Base-by-base conservation (phyloP, 2,888 invertebrate species). In the Colostygia pectinataria region DNA sequence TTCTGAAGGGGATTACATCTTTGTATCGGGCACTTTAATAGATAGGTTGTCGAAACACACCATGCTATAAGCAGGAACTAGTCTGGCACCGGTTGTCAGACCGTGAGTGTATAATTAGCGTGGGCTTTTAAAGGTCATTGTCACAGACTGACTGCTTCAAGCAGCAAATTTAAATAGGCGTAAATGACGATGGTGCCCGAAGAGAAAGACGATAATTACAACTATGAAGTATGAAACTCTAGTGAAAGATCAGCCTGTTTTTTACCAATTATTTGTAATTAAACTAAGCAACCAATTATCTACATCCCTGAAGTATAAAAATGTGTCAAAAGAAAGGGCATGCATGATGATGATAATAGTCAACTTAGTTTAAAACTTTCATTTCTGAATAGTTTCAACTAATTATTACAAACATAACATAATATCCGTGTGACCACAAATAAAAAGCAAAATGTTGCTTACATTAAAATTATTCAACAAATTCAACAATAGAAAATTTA, bases 41-140 rank as follows among this genome's bases (percentile, higher is more conserved):
- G 57, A 39, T 47, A 34, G 39, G 50, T 47, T 71, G 73, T 76
- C 64, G 73, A 72, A 68, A 74, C 71, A 76, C 66, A 62, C 63
- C 69, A 75, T 66, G 61, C 63, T 70, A 77, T 63, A 10, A 70
- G 74, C 72, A 73, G 74, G 72, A 73, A 74, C 77, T 74, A 77
- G 83, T 77, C 80, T 76, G 74, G 73, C 75, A 71, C 68, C 70
- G 73, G 75, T 71, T 68, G 74, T 71, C 68, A 71, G 74, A 69
- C 72, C 71, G 74, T 70, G 72, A 46, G 74, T 72, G 68, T 89
- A 89, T 89, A 86, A 88, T 89, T 90, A 89, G 88, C 87, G 88
- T 87, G 86, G 87, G 87, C 77, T 77, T 71, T 64, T 70, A 86
- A 85, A 88, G 89, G 87, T 88, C 89, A 90, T 88, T 89, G 89